phyloP scores from a whole-genome alignment of 2,888 invertebrate species.

The Pediacus dermestoides region DNA sequence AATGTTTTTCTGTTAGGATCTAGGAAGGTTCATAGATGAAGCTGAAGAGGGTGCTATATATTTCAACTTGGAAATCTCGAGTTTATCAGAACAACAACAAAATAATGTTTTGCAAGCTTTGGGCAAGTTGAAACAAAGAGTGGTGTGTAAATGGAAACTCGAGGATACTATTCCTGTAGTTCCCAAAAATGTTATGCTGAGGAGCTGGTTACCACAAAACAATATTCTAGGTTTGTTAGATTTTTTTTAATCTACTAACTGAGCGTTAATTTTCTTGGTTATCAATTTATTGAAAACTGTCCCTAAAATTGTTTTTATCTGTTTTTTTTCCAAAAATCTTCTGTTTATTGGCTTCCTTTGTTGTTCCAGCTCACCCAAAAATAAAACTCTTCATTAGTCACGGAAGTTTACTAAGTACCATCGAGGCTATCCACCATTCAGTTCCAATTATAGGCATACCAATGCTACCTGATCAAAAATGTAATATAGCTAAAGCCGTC shows the following conservation, averaged over 20 bases:
- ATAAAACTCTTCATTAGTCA: slow-evolving; percentile 58
- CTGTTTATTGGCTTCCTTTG: too few relatives aligned
- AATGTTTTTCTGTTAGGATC: slow-evolving; percentile 17
- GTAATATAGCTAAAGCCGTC: slow-evolving; percentile 50
- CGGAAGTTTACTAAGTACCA: slow-evolving; percentile 57
- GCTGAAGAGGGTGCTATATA: slow-evolving; percentile 33
- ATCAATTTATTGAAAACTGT: too few relatives aligned
- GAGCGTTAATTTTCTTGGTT: too few relatives aligned
- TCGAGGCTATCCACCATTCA: slow-evolving; percentile 53
- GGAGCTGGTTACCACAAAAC: slow-evolving; percentile 65
- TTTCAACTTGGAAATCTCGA: slow-evolving; percentile 33
- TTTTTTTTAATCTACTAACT: neutral
- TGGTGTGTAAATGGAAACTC: slow-evolving; percentile 62
- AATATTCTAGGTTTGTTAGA: slow-evolving; percentile 29
- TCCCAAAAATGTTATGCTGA: slow-evolving; percentile 55
- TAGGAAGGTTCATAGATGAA: slow-evolving; percentile 28
- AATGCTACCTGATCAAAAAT: slow-evolving; percentile 52
- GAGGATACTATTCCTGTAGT: slow-evolving; percentile 49
- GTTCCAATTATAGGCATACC: slow-evolving; percentile 55
- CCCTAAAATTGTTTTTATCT: too few relatives aligned
- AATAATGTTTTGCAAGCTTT: slow-evolving; percentile 55
- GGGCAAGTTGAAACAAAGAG: slow-evolving; percentile 55
- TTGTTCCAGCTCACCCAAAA: slow-evolving; percentile 57
- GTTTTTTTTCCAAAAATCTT: too few relatives aligned
- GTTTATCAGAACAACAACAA: slow-evolving; percentile 24